Conservation (phyloP, 2,113 vertebrate species). For the Crotalus viridis region DNA sequence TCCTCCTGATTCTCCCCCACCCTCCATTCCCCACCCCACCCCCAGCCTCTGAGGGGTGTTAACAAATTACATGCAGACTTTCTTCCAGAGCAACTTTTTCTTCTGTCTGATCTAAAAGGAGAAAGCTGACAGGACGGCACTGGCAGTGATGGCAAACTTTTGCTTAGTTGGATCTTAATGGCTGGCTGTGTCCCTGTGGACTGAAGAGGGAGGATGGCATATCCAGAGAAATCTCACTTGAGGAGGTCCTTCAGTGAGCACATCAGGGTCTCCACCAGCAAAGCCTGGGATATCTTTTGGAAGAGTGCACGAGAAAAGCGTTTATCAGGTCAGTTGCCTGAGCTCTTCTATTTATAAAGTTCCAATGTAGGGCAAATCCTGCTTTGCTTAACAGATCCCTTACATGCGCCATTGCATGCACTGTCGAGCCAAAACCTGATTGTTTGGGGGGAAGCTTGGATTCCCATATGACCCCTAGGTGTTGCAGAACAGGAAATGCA, state of each 20-base stretch:
- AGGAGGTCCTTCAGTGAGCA: slow-evolving; percentile 81
- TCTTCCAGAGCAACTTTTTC: slow-evolving; percentile 48
- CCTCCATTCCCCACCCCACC: neutral
- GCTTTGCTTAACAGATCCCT: neutral
- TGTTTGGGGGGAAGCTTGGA: neutral
- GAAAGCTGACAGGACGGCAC: neutral
- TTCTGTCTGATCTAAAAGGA: slow-evolving; percentile 14
- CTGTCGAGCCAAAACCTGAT: no score
- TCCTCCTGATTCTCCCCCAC: slow-evolving; percentile 16
- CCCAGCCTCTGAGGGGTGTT: slow-evolving; percentile 44
- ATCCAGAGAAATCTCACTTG: slow-evolving; percentile 55
- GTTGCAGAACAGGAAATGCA: neutral
- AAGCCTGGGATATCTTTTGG: slow-evolving; percentile 81
- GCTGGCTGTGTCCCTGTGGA: slow-evolving; percentile 26
- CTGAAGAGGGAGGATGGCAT: slow-evolving; percentile 62
- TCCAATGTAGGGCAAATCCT: accelerated
- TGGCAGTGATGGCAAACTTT: neutral
- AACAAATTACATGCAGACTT: slow-evolving; percentile 65
- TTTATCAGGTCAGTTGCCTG: slow-evolving; percentile 73
- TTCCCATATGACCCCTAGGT: neutral
- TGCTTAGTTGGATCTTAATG: neutral
- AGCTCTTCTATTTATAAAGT: neutral
- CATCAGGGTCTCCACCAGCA: slow-evolving; percentile 73
- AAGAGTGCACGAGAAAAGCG: slow-evolving; percentile 74
- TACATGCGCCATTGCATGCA: neutral